These are phyloP conservation scores for Diploptera punctata DNA, from an alignment of 2,888 invertebrate species.

Conservation along the genomic window DNA sequence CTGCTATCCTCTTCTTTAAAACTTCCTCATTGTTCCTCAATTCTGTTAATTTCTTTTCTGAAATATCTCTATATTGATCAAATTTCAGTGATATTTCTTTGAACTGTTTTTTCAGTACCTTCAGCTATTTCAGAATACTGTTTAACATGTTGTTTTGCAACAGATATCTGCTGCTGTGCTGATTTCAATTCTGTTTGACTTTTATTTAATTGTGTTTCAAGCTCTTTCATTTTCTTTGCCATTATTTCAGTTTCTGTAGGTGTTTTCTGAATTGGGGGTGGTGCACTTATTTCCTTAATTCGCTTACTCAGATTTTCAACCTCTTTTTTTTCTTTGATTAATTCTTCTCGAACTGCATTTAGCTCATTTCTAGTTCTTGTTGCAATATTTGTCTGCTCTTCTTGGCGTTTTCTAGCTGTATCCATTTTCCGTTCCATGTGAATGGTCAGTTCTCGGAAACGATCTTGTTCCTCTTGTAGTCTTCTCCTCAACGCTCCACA, in stretches of 20 bases:
- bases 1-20: slow-evolving; percentile 59
- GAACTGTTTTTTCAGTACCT: slow-evolving; percentile 79
- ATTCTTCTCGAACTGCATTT: slow-evolving; percentile 30
- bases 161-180: slow-evolving; percentile 73
- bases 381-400: slow-evolving; percentile 49
- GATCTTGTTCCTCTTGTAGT: slow-evolving; percentile 81
- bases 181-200: slow-evolving; percentile 70
- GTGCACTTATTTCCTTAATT: slow-evolving; percentile 72
- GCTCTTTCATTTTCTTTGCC: slow-evolving; percentile 68
- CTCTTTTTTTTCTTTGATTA: slow-evolving; percentile 5
- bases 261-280: slow-evolving; percentile 1
- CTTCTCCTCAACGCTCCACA: slow-evolving; percentile 78
- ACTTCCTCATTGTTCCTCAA: slow-evolving; percentile 55
- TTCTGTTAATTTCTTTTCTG: slow-evolving; percentile 53
- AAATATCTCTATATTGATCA: slow-evolving; percentile 60
- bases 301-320: slow-evolving; percentile 14
- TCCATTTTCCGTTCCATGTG: slow-evolving; percentile 74
- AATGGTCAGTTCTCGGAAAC: slow-evolving; percentile 73
- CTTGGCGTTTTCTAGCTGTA: slow-evolving; percentile 69
- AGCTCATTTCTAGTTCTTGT: slow-evolving; percentile 30
- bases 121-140: slow-evolving; percentile 88
- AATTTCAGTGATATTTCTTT: slow-evolving; percentile 67
- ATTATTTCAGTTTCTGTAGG: slow-evolving; percentile 39
- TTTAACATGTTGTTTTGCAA: slow-evolving; percentile 76
- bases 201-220: slow-evolving; percentile 70